A percentile compares a stretch with the other conserved stretches of the same genome.
phyloP scores from a whole-genome alignment of 2,113 vertebrate genomes.

The Engraulis encrasicolus region DNA sequence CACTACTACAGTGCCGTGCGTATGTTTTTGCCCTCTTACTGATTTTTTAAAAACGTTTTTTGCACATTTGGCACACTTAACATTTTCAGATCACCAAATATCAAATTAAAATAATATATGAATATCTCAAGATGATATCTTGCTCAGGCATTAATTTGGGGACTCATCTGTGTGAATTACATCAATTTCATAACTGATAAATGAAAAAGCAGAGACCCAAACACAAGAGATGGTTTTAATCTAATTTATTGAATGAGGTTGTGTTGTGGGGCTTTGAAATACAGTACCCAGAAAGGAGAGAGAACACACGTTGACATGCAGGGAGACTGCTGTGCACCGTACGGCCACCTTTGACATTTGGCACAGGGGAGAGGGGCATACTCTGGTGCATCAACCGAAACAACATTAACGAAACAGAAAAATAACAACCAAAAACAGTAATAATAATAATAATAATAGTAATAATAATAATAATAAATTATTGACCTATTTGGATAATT shows the following conservation, averaged over 20 bases:
- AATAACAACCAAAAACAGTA: not conserved
- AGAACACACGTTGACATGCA: slow-evolving; percentile 50
- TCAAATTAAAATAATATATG: no score
- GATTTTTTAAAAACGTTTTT: no score
- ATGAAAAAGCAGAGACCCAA: not conserved
- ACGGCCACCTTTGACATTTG: slow-evolving; percentile 51
- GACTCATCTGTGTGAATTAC: no score
- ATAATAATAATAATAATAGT: slow-evolving; percentile 13
- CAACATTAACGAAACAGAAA: slow-evolving; percentile 22
- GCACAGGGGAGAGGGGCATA: slow-evolving; percentile 46
- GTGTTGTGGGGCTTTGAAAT: slow-evolving; percentile 49
- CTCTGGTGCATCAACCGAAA: slow-evolving; percentile 34
- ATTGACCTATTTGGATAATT: slow-evolving; percentile 9
- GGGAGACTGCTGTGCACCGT: slow-evolving; percentile 45
- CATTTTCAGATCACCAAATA: no score
- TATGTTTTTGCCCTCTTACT: no score
- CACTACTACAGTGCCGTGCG: no score
- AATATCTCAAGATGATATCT: no score
- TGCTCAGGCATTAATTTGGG: no score
- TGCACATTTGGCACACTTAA: no score
- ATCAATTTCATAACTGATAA: not conserved
- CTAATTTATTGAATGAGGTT: slow-evolving; percentile 58
- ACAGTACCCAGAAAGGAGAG: slow-evolving; percentile 44
- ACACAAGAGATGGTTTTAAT: slow-evolving; percentile 41
- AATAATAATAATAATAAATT: slow-evolving; percentile 25